Base-by-base conservation (phyloP, 2,888 invertebrate species). In the Amphimallon solstitiale region DNA sequence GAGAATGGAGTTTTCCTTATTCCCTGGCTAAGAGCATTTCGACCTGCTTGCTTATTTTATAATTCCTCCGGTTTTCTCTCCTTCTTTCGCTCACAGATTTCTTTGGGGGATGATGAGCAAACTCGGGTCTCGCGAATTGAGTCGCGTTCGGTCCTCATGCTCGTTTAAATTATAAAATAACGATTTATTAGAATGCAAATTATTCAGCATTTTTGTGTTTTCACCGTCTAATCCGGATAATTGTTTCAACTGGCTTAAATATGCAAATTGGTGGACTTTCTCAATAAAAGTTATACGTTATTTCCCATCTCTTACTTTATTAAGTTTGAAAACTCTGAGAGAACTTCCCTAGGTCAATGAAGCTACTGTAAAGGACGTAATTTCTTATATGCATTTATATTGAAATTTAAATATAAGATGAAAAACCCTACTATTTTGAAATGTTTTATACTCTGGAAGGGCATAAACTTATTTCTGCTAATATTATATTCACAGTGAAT, bases 151-250 rank as follows among this genome's bases (percentile, higher is more conserved):
- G 29, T 29, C 29, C 7, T 9, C 29, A 5, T 5, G 2, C 49
- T 9, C 10, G 34, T 35, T 51, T 15, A 35, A 51, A 51, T 51
- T 51, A 10, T 35, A 35, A 51, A 51, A 51, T 51, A 51, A 51
- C 51, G 51, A 51, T 51, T 51, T 51, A 51, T 51, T 51, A 51
- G 35, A 35, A 35, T 34, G 35, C 35, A 35, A 51, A 51, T 51
- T 51, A 51, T 51, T 51, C 51, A 51, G 51, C 51, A 17, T 51
- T 35, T 51, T 51, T 51, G 35, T 29, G 29, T 29, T 29, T 34
- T 51, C 51, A 29, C 29, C 9, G 29, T 29, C 17, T 51, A 51
- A 51, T 51, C 35, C 35, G 35, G 37, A 51, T 51, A 51, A 51
- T 35, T 51, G 51, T 51, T 14, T 51, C 51, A 14, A 34, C 34